These are phyloP conservation scores for Ennomos fuscantarius DNA, from an alignment of 2,888 invertebrate species.

Conservation along the genomic window DNA sequence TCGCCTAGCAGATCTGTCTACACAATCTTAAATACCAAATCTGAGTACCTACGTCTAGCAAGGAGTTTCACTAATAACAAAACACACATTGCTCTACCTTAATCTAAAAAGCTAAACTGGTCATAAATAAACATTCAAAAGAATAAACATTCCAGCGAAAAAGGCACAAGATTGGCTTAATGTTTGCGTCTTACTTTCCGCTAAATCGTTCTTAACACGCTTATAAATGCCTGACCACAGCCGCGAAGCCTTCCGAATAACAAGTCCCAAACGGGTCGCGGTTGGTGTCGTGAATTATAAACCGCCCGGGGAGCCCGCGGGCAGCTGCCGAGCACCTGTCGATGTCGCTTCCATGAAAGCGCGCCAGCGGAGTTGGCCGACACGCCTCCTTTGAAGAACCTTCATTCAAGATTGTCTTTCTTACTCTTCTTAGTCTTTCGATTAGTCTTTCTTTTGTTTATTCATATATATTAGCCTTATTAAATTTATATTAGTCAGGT, in stretches of 20 bases:
- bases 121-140: too few relatives aligned
- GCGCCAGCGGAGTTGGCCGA: background rate
- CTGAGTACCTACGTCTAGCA: too few relatives aligned
- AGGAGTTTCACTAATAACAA: too few relatives aligned
- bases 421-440: too few relatives aligned
- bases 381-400: constrained; percentile 1
- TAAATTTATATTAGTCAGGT: too few relatives aligned
- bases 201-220: constrained; percentile 12
- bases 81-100: too few relatives aligned
- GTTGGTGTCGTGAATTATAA: constrained; percentile 18
- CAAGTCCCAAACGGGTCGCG: constrained; percentile 34
- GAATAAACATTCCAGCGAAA: too few relatives aligned
- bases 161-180: background rate
- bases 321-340: constrained; percentile 57
- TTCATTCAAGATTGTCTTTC: constrained; percentile 12
- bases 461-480: too few relatives aligned
- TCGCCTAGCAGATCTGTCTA: too few relatives aligned
- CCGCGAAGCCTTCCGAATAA: constrained; percentile 28
- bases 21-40: too few relatives aligned
- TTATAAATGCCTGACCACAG: constrained; percentile 2
- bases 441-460: too few relatives aligned
- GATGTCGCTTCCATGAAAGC: constrained; percentile 46
- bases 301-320: constrained; percentile 25
- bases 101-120: too few relatives aligned
- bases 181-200: constrained; percentile 1